phyloP scores from a whole-genome alignment of 2,888 invertebrate species.

The Sycophila texana region DNA sequence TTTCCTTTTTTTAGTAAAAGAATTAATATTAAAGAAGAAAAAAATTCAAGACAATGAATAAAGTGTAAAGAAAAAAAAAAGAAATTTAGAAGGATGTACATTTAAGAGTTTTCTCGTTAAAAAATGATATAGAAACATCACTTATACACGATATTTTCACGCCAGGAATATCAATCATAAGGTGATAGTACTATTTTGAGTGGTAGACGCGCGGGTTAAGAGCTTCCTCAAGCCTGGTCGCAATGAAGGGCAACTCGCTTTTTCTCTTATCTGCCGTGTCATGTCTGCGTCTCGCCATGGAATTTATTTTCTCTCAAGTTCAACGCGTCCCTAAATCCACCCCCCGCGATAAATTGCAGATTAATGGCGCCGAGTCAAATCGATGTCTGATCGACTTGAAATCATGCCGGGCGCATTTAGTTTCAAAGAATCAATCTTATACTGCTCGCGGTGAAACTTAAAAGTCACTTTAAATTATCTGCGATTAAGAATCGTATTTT shows the following conservation, averaged over 20 bases:
- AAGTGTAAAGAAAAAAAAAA: neutral
- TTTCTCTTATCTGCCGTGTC: constrained; percentile 51
- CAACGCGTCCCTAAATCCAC: constrained; percentile 42
- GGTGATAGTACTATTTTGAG: constrained; percentile 72
- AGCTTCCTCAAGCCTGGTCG: constrained; percentile 52
- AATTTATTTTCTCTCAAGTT: constrained; percentile 52
- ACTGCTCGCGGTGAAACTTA: neutral
- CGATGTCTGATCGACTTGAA: constrained; percentile 38
- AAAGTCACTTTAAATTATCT: neutral
- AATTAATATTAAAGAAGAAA: no score
- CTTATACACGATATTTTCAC: constrained; percentile 47
- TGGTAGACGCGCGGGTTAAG: constrained; percentile 65
- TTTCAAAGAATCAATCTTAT: constrained; percentile 35
- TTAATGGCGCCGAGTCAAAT: constrained; percentile 47
- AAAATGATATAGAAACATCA: constrained; percentile 45
- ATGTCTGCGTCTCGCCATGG: constrained; percentile 42
- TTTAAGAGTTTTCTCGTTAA: constrained; percentile 12
- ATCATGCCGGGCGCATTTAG: constrained; percentile 16
- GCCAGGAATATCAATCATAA: constrained; percentile 71
- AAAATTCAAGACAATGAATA: constrained; percentile 13
- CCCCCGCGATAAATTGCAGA: constrained; percentile 44
- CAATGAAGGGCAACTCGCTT: constrained; percentile 30
- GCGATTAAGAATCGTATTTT: no score
- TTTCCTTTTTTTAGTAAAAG: no score
- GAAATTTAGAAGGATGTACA: neutral